Conservation (phyloP, 2,797 vertebrate genomes). For the Anguilla megastoma region DNA sequence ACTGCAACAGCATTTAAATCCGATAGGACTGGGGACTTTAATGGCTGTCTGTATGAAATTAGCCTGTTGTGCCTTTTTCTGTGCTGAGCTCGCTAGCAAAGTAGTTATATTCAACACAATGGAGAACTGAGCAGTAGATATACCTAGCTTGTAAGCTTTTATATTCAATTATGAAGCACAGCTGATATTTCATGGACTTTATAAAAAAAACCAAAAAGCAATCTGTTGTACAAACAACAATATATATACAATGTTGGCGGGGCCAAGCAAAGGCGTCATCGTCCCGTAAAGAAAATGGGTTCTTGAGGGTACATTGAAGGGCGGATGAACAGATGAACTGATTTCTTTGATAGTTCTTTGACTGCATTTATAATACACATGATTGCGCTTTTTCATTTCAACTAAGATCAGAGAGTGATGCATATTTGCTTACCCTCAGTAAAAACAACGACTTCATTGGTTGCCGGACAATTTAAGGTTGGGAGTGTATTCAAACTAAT, state of each 20-base stretch:
- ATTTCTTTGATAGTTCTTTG: neutral
- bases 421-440: neutral
- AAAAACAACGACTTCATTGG: neutral
- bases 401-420: neutral
- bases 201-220: neutral
- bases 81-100: neutral
- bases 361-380: neutral
- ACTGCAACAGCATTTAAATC: neutral
- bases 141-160: neutral
- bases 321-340: neutral
- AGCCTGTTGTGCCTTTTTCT: neutral
- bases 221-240: neutral
- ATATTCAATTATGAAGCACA: neutral
- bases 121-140: neutral
- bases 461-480: neutral
- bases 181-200: neutral
- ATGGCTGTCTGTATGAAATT: neutral
- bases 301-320: neutral
- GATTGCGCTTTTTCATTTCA: conserved; percentile 1
- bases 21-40: neutral
- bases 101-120: neutral
- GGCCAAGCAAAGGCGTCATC: neutral
- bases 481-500: neutral
- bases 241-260: neutral
- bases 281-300: neutral